phyloP scores from a whole-genome alignment of 2,113 vertebrate genomes.

The Corvus cornix region DNA sequence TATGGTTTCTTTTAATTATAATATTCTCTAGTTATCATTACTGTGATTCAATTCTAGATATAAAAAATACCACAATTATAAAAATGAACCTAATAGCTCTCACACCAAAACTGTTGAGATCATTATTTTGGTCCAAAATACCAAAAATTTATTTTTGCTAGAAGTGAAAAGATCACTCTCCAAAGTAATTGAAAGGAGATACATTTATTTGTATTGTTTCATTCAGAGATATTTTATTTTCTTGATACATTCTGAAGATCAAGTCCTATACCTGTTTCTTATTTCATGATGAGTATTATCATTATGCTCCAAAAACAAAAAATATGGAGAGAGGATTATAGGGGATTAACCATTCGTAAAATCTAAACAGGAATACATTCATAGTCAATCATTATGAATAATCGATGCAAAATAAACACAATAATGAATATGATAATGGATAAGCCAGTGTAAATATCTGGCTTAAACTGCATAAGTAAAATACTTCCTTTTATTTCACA shows the following conservation, averaged over 20 bases:
- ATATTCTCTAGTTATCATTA: not conserved
- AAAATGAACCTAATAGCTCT: not conserved
- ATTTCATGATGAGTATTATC: not conserved
- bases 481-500: not conserved
- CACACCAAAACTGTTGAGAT: not conserved
- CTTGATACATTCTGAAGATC: not conserved
- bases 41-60: not conserved
- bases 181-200: not conserved
- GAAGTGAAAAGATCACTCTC: not conserved
- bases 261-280: not conserved
- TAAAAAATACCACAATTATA: not conserved
- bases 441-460: not conserved
- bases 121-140: not conserved
- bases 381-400: constrained; percentile 12
- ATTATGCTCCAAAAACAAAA: not conserved
- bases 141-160: not conserved
- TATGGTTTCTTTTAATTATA: not conserved
- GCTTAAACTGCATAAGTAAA: not conserved
- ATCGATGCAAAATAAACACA: constrained; percentile 13
- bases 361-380: constrained; percentile 8
- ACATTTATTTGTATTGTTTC: not conserved
- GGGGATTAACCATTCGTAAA: not conserved
- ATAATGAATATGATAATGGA: not conserved
- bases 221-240: not conserved
- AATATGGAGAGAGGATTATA: not conserved